Conservation (phyloP, 2,888 invertebrate genomes). For the Nebria brevicollis region DNA sequence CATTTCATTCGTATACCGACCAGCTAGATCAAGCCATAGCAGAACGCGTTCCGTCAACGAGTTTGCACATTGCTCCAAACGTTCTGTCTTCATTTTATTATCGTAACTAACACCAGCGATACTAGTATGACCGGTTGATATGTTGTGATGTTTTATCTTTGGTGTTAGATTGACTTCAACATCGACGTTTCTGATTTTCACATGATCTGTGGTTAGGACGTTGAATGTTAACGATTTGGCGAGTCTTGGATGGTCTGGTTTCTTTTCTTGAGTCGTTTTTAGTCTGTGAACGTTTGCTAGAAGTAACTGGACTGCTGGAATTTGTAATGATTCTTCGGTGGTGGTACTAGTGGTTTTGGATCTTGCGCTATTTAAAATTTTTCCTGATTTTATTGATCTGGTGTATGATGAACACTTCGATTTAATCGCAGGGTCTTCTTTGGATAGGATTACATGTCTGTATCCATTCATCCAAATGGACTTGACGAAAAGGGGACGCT, state of each 20-base stretch:
- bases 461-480: conserved; percentile 78
- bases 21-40: conserved; percentile 82
- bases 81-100: conserved; percentile 24
- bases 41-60: conserved; percentile 77
- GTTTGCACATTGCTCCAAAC: conserved; percentile 52
- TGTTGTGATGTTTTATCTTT: conserved; percentile 13
- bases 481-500: conserved; percentile 67
- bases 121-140: not conserved
- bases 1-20: conserved; percentile 34
- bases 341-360: conserved; percentile 28
- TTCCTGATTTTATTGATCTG: conserved; percentile 35
- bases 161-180: conserved; percentile 28
- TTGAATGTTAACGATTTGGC: conserved; percentile 32
- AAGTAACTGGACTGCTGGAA: conserved; percentile 37
- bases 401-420: conserved; percentile 49
- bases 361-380: conserved; percentile 28
- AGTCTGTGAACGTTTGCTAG: conserved; percentile 22
- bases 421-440: conserved; percentile 68
- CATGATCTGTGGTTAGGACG: conserved; percentile 27
- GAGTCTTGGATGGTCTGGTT: not conserved
- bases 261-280: conserved; percentile 13
- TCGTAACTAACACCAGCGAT: conserved; percentile 6
- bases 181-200: conserved; percentile 17
- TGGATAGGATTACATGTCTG: conserved; percentile 74
- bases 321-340: conserved; percentile 16